A percentile compares a stretch with the other conserved stretches of the same genome.
Evolutionary conservation across 1,140 invertebrate genomes (phyloP).

Genomic region (Brachionus asplanchnoidis): DNA sequence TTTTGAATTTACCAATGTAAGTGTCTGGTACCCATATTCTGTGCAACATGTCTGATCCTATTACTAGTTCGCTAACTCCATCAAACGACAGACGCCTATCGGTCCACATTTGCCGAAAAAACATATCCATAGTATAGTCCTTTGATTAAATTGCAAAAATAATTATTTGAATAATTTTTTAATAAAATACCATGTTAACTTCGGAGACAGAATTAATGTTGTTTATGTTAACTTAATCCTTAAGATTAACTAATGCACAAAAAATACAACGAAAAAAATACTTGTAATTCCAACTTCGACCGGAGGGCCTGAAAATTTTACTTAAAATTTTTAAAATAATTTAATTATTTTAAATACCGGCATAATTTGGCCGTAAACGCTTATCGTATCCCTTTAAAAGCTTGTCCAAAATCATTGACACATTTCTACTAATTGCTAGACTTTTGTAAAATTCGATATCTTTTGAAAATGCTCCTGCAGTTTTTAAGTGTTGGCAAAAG

Average conservation of each 20-base stretch:
- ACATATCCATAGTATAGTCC: constrained; percentile 98
- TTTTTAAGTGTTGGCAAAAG: background rate
- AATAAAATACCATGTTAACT: constrained; percentile 81
- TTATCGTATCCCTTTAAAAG: constrained; percentile 46
- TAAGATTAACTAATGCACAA: background rate
- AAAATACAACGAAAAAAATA: background rate
- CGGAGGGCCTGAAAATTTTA: constrained; percentile 27
- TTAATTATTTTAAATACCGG: constrained; percentile 26
- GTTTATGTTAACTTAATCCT: constrained; percentile 14
- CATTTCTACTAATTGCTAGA: constrained; percentile 44
- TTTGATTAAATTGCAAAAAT: constrained; percentile 55
- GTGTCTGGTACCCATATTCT: constrained; percentile 98
- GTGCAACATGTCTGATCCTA: constrained; percentile 86
- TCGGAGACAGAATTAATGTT: constrained; percentile 96
- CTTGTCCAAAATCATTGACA: constrained; percentile 44
- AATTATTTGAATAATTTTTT: background rate
- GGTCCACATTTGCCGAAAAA: constrained; percentile 96
- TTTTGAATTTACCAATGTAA: constrained; percentile 44
- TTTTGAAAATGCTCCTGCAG: background rate
- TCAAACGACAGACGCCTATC: constrained; percentile 87
- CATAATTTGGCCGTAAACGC: constrained; percentile 46
- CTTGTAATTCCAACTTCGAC: constrained; percentile 38
- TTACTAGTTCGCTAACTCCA: constrained; percentile 59
- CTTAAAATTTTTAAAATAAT: background rate
- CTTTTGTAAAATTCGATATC: background rate